A percentile compares a stretch with the other conserved stretches of the same genome.
Conservation (phyloP, 2,797 vertebrate genomes). For the Rhabdomys pumilio region DNA sequence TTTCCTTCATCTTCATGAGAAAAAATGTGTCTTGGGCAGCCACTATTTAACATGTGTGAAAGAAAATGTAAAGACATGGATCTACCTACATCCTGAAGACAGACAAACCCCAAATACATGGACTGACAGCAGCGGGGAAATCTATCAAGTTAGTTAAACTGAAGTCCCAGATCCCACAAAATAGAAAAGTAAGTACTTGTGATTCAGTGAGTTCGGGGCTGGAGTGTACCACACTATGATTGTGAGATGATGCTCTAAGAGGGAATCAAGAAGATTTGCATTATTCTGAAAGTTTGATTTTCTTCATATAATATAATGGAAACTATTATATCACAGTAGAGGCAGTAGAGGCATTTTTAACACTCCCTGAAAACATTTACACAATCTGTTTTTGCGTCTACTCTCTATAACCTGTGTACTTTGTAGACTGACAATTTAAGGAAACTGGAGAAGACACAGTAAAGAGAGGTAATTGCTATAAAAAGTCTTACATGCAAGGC, state of each 20-base stretch:
- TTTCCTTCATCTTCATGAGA: not conserved
- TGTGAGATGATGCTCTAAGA: not conserved
- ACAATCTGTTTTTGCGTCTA: not conserved
- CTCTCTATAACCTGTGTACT: not conserved
- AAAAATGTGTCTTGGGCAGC: not conserved
- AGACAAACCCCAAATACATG: not conserved
- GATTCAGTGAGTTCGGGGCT: not conserved
- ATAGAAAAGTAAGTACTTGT: not conserved
- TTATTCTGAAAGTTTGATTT: slow-evolving; percentile 58
- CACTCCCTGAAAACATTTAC: not conserved
- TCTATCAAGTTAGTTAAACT: not conserved
- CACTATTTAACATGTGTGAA: not conserved
- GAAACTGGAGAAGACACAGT: slow-evolving; percentile 35
- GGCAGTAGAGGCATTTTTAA: not conserved
- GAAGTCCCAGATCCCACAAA: not conserved
- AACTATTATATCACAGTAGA: slow-evolving; percentile 14
- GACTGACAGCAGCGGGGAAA: fast-evolving
- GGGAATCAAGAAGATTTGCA: not conserved
- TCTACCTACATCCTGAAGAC: not conserved
- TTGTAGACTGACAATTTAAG: slow-evolving; percentile 52
- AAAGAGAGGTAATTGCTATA: not conserved
- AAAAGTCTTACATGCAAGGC: slow-evolving; percentile 37
- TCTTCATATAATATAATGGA: not conserved
- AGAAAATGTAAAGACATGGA: not conserved
- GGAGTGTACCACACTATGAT: not conserved